Percentiles rank a stretch among this genome's conserved stretches.
Conservation (phyloP, 2,888 invertebrate species). For the Polyommatus icarus region DNA sequence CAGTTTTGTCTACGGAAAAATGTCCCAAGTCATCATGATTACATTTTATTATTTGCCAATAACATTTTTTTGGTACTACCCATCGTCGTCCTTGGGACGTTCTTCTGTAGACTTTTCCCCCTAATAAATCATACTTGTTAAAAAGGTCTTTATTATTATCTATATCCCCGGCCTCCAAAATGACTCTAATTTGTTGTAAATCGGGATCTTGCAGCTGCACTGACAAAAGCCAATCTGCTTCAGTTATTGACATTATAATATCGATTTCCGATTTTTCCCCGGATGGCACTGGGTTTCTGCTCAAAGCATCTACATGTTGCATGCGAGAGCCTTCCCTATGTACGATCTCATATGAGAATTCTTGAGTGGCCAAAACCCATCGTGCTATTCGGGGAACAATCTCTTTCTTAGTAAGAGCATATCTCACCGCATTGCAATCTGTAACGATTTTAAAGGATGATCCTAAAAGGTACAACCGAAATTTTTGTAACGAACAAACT, state of each 20-base stretch:
- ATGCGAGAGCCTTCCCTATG: background rate
- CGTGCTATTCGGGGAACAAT: slow-evolving; percentile 1
- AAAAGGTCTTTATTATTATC: slow-evolving; percentile 10
- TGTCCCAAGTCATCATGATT: slow-evolving; percentile 44
- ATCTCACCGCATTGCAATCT: slow-evolving; percentile 41
- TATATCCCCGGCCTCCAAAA: background rate
- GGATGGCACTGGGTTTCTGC: background rate
- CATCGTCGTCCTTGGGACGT: slow-evolving; percentile 45
- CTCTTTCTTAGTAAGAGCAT: background rate
- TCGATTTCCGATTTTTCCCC: slow-evolving; percentile 33
- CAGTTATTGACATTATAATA: slow-evolving; percentile 34
- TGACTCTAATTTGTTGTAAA: slow-evolving; percentile 38
- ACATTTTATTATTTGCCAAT: slow-evolving; percentile 42
- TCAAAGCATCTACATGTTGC: background rate
- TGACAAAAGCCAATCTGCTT: slow-evolving; percentile 42
- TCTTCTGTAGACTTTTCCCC: slow-evolving; percentile 43
- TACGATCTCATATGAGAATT: background rate
- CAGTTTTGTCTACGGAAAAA: slow-evolving; percentile 28
- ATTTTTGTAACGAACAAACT: background rate
- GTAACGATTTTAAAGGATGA: background rate
- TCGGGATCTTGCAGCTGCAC: slow-evolving; percentile 43
- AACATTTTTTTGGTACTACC: slow-evolving; percentile 45
- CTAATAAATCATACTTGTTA: slow-evolving; percentile 25
- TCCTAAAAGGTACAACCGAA: slow-evolving; percentile 5
- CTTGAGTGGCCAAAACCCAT: background rate